These are phyloP conservation scores for Lerista edwardsae DNA, from an alignment of 2,797 vertebrate species.

Conservation along the genomic window DNA sequence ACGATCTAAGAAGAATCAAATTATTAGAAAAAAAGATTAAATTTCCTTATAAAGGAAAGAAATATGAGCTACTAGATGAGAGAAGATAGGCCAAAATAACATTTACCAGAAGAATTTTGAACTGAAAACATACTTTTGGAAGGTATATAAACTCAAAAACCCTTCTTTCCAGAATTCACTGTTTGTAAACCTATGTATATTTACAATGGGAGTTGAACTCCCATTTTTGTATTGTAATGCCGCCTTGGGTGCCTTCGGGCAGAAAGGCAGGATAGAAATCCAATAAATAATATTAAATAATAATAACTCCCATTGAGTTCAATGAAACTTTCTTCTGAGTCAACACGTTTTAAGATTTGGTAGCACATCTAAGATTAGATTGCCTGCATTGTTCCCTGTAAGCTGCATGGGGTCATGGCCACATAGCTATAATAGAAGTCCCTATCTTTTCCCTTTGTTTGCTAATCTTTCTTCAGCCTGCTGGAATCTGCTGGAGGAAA, in stretches of 20 bases:
- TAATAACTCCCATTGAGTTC: not conserved
- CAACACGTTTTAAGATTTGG: not conserved
- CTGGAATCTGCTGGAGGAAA: no score
- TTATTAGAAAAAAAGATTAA: not conserved
- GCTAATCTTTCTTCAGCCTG: no score
- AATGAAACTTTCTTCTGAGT: not conserved
- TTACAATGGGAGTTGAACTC: not conserved
- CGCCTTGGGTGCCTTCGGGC: no score
- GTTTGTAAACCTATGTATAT: not conserved
- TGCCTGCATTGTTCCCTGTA: not conserved
- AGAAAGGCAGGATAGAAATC: no score
- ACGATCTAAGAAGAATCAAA: conserved; percentile 81
- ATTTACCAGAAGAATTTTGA: not conserved
- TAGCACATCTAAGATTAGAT: not conserved
- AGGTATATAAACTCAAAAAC: not conserved
- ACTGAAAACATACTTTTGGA: not conserved
- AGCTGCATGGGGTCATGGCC: not conserved
- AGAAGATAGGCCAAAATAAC: not conserved
- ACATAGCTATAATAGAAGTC: no score
- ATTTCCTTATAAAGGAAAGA: not conserved
- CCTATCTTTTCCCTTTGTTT: no score
- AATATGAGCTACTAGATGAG: fast-evolving
- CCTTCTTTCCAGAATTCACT: not conserved
- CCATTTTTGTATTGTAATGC: no score
- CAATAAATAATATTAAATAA: no score